Evolutionary conservation across 1,140 invertebrate genomes (phyloP), one percentile per base, ranked within the genome.

Genomic region (Aradophagus sp.): DNA sequence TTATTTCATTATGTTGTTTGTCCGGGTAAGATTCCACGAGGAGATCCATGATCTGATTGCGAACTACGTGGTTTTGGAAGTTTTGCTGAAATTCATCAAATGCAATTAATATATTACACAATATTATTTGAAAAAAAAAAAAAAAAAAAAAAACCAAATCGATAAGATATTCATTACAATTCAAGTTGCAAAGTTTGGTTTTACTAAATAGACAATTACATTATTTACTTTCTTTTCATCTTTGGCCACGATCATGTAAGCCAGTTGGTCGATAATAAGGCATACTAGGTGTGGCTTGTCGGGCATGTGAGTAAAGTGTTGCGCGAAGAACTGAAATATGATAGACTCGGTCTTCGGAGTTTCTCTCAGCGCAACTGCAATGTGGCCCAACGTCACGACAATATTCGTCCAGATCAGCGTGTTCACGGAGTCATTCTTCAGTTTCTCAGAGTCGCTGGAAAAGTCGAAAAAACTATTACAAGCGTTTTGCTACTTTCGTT

Each of bases 41-140:
- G 99, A 99, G 93, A 98, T 97, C 76, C 95, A 99, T 97, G 20
- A 99, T 96, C 79, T 97, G 95, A 69, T 97, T 95, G 78, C 97
- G 96, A 8, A 98, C 92, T 31, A 80, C 17, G 11, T 53, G 41
- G 42, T 47, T 17, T 26, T 66, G 53, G 12, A 35, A 7, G 20
- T 50, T 62, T 53, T 66, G 5, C 13, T 35, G n/a, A 59, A 48
- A 19, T 31, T 5, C 8, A 23, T 23, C 20, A 23, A 23, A 23
- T 23, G 4, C 20, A 23, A 23, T 5, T 23, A 23, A 23, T 23
- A 8, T 23, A 23, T 23, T 5, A 23, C 8, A 23, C 8, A 4
- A 23, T 4, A 8, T 23, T 23, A 23, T 5, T 23, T 23, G 4
- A 23, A 23, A 23, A 23, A 5, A 5, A 23, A 23, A 23, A 23